Percentiles rank a stretch among this genome's conserved stretches.
phyloP scores from a whole-genome alignment of 2,113 vertebrate genomes.

The Thymallus thymallus region DNA sequence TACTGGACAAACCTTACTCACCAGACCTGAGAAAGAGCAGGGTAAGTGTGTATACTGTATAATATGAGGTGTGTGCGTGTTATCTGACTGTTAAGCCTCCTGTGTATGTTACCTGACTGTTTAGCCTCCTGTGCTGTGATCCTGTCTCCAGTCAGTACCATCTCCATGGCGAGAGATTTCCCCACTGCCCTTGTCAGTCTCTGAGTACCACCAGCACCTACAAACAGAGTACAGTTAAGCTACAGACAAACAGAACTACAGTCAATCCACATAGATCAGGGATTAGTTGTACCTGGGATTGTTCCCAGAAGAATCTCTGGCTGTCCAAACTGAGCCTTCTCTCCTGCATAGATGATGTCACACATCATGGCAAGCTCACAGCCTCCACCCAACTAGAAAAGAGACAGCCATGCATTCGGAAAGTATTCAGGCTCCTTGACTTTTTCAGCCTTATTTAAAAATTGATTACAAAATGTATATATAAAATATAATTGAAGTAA shows the following conservation, averaged over 20 bases:
- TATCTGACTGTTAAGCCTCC: not conserved
- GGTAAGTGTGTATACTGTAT: not conserved
- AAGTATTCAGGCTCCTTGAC: no score
- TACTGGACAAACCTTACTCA: conserved; percentile 87
- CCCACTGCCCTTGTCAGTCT: conserved; percentile 88
- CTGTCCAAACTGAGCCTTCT: conserved; percentile 93
- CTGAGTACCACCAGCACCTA: conserved; percentile 89
- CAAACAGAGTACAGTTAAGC: conserved; percentile 1
- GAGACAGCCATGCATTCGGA: no score
- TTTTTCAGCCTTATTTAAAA: no score
- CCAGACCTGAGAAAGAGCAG: conserved; percentile 78
- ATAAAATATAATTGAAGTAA: no score
- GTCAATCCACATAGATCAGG: not conserved
- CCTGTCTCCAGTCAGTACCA: conserved; percentile 89
- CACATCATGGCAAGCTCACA: conserved; percentile 99
- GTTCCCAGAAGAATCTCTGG: conserved; percentile 95
- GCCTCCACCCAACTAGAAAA: conserved; percentile 86
- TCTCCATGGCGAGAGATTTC: conserved; percentile 94
- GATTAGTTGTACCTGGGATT: conserved; percentile 82
- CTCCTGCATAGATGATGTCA: conserved; percentile 93
- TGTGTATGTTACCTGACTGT: conserved; percentile 79
- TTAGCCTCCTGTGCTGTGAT: conserved; percentile 89
- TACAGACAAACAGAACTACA: not conserved
- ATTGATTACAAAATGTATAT: no score
- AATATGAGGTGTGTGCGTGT: no score